Evolutionary conservation across 1,140 invertebrate species (phyloP).

Genomic region (Monochamus saltuarius): DNA sequence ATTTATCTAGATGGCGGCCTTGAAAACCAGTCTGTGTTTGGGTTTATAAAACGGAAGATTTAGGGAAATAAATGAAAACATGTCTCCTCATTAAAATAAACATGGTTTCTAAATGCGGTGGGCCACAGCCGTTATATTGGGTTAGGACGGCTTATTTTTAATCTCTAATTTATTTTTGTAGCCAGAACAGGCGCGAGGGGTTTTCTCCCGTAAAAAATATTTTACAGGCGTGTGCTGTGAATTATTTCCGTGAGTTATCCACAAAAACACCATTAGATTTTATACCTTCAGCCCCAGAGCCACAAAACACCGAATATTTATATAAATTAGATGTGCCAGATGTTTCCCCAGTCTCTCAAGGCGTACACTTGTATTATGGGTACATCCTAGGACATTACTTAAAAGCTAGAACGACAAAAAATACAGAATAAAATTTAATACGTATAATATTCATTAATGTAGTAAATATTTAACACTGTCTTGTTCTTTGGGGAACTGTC

Average conservation of each 20-base stretch:
- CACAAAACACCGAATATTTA: background rate
- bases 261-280: background rate
- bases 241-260: background rate
- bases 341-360: no score
- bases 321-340: background rate
- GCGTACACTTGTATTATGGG: no score
- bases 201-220: background rate
- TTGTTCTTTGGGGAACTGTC: no score
- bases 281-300: background rate
- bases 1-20: conserved; percentile 18
- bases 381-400: no score
- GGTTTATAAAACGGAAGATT: conserved; percentile 36
- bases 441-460: no score
- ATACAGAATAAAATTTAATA: no score
- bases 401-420: no score
- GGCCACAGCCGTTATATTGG: conserved; percentile 35
- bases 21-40: conserved; percentile 28
- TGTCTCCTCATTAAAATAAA: conserved; percentile 42
- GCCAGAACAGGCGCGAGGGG: conserved; percentile 24
- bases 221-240: background rate
- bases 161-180: conserved; percentile 38
- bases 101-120: conserved; percentile 31
- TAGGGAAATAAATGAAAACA: conserved; percentile 41
- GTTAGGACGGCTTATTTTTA: conserved; percentile 39
- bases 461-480: no score